Evolutionary conservation across 2,797 vertebrate species (phyloP).

Genomic region (Heliangelus exortis): DNA sequence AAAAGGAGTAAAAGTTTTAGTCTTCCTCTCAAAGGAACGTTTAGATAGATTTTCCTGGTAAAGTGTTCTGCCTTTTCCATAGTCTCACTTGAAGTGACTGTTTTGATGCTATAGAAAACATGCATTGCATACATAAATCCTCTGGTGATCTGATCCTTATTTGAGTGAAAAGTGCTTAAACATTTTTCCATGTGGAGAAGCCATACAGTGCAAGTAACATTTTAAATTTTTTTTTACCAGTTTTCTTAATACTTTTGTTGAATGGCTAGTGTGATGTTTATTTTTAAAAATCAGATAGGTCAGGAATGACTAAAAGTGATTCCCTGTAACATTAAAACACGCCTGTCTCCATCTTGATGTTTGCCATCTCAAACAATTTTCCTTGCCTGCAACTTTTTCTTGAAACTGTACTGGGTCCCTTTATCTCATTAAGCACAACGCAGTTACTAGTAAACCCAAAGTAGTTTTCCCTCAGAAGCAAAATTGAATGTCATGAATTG

Average conservation of each 20-base stretch:
- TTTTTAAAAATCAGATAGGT: not conserved
- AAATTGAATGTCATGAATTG: not conserved
- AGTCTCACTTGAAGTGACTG: not conserved
- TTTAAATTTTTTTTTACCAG: not conserved
- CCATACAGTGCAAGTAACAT: not conserved
- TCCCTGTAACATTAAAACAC: not conserved
- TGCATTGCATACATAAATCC: not conserved
- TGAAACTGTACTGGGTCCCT: not conserved
- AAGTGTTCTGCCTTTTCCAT: not conserved
- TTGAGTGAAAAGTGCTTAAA: conserved; percentile 20
- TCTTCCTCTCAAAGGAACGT: not conserved
- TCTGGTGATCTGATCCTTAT: not conserved
- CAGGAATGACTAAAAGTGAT: not conserved
- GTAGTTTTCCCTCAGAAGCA: not conserved
- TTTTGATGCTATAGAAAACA: not conserved
- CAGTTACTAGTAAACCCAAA: not conserved
- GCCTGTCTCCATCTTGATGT: not conserved
- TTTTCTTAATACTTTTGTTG: not conserved
- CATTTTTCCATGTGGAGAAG: not conserved
- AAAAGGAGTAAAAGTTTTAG: not conserved
- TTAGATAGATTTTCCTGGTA: not conserved
- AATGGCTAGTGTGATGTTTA: not conserved
- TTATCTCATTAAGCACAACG: not conserved
- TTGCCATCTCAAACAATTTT: not conserved
- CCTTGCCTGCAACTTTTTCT: not conserved